Evolutionary conservation across 2,797 vertebrate species (phyloP), one percentile per base, ranked within the genome.

Genomic region (Chrosomus eos): DNA sequence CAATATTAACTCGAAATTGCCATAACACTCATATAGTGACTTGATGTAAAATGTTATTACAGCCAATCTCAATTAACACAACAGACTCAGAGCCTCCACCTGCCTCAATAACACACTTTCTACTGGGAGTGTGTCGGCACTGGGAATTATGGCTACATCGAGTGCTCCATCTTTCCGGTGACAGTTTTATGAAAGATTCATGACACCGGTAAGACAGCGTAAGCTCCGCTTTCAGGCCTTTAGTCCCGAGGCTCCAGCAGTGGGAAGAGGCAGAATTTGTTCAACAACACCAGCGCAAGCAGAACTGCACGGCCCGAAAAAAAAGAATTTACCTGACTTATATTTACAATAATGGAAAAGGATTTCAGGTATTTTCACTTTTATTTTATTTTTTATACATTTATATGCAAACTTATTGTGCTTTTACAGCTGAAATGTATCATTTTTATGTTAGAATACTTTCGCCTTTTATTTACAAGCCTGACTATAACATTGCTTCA

Each of bases 161-260:
- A 81, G 78, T 73, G 75, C 76, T 67, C 74, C 48, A 82, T 85
- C 83, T 70, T 78, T 79, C 60, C 80, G 43, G 40, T 85, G 85
- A 88, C 87, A 70, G 45, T 51, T 80, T 87, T 87, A 87, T 88
- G 83, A 87, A 85, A 86, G 78, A 84, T 85, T 84, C 53, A 88
- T 86, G 81, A 72, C 55, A 53, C 80, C 14, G 19, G 36, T 83
- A 85, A 82, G 83, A 81, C 87, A 84, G 81, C 38, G 36, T 71
- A 84, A 88, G 83, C 82, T 89, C 64, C 60, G 38, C 26, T 75
- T 83, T 83, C 67, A 48, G 31, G 58, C 68, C 55, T 87, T 83
- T 83, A 26, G 62, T 86, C 78, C 79, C 51, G 23, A 66, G 36
- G 58, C 68, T 83, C 85, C 68, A 64, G 81, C 60, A 77, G 62